Percentiles rank a stretch among this genome's conserved stretches.
phyloP scores from a whole-genome alignment of 2,888 invertebrate genomes.

The Stomorhina lunata region DNA sequence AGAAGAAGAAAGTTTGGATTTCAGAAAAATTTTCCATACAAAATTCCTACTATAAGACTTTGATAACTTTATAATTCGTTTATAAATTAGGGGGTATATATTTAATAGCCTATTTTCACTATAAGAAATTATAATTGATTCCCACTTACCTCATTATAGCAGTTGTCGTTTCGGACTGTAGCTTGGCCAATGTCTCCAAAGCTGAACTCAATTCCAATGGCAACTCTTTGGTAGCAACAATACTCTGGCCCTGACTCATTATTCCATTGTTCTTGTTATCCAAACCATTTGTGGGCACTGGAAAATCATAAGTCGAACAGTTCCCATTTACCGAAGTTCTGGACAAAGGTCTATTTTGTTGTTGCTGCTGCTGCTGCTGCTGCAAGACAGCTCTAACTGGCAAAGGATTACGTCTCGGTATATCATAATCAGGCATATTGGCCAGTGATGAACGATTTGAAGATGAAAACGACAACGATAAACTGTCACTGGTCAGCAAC shows the following conservation, averaged over 20 bases:
- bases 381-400: constrained; percentile 73
- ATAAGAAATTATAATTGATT: too few species aligned
- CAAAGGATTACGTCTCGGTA: constrained; percentile 82
- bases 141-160: constrained; percentile 84
- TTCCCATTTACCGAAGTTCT: constrained; percentile 66
- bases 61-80: too few species aligned
- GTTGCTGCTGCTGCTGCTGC: constrained; percentile 63
- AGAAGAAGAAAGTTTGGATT: background rate
- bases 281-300: constrained; percentile 77
- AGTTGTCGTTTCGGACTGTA: constrained; percentile 89
- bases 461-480: constrained; percentile 80
- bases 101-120: too few species aligned
- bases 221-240: constrained; percentile 81
- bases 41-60: too few species aligned
- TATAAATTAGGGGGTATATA: too few species aligned
- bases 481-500: constrained; percentile 83
- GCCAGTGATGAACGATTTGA: constrained; percentile 82
- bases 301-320: constrained; percentile 83
- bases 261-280: constrained; percentile 69
- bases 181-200: constrained; percentile 86
- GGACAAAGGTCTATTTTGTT: constrained; percentile 60
- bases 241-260: constrained; percentile 62
- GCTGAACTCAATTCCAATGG: constrained; percentile 88
- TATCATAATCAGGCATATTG: constrained; percentile 86
- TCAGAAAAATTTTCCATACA: too few species aligned